Evolutionary conservation across 2,888 invertebrate species (phyloP), one percentile per base, ranked within the genome.

Genomic region (Noctua fimbriata): DNA sequence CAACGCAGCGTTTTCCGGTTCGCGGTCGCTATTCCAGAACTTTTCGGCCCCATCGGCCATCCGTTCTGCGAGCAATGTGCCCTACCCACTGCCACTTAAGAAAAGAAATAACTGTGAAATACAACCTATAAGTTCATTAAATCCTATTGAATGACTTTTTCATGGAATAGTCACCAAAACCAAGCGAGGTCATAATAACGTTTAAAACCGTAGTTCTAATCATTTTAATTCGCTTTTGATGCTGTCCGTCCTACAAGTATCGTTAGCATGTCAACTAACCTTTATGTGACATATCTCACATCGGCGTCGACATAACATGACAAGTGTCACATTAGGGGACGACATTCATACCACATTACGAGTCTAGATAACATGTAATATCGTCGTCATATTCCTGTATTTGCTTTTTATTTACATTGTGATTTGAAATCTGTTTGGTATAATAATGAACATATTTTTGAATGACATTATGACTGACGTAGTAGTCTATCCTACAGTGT

Each of bases 301-400:
- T 74, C 82, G 16, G 52, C 18, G 84, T 49, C 41, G 79, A 74
- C 63, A 60, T 67, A 1, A 69, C 58, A 75, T 71, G 70, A 78
- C 83, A 70, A 52, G 83, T 63, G 52, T 71, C 60, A 72, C 83
- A 78, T 73, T 82, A 65, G 60, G 58, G 24, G 49, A 18, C 60
- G 55, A 74, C 77, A 77, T 85, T 86, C 55, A 52, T 81, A 47
- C 44, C 14, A 75, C 79, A 78, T 85, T 84, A 79, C 60, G 28
- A 36, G 72, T 47, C 16, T 47, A 77, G 84, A 85, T 87, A 83
- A 58, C 72, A n/a, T 14, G 65, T 79, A 69, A 85, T 86, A 67
- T 67, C 28, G 36, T 36, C n/a, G 24, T 14, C 18, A 44, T 44
- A n/a, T 44, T 67, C n/a, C n/a, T 44, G 44, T n/a, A 69, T 72